Evolutionary conservation across 2,888 invertebrate species (phyloP).

Genomic region (Carabus problematicus): DNA sequence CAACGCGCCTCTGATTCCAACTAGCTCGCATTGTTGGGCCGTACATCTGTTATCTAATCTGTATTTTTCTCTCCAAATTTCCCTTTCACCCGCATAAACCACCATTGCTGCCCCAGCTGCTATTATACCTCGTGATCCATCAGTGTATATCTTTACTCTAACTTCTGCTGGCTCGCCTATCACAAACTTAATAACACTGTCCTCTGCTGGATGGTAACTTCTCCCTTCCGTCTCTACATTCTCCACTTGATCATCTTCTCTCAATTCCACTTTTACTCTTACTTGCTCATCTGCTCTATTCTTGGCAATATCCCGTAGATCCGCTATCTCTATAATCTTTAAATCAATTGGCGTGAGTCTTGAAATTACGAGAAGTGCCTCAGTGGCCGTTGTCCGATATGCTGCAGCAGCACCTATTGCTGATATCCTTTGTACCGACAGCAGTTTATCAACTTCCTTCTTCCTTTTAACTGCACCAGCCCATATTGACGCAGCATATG

Average conservation of each 20-base stretch:
- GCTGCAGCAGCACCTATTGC: conserved; percentile 22
- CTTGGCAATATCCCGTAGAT: too few species aligned
- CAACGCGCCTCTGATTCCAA: conserved; percentile 13
- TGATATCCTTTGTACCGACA: conserved; percentile 14
- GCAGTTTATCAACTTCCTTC: background rate
- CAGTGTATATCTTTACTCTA: conserved; percentile 30
- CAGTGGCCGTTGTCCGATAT: conserved; percentile 16
- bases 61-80: background rate
- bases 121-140: background rate
- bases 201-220: too few species aligned
- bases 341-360: too few species aligned
- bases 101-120: conserved; percentile 18
- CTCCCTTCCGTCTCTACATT: too few species aligned
- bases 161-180: too few species aligned
- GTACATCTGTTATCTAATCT: conserved; percentile 15
- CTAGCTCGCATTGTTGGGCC: conserved; percentile 25
- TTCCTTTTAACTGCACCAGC: background rate
- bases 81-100: background rate
- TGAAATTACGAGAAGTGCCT: background rate
- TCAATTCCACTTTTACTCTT: too few species aligned
- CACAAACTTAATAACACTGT: too few species aligned
- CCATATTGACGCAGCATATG: conserved; percentile 37
- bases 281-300: too few species aligned
- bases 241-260: too few species aligned
- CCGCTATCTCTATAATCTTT: too few species aligned